A percentile compares a stretch with the other conserved stretches of the same genome.
Evolutionary conservation across 2,113 vertebrate species (phyloP).

Genomic region (Alligator mississippiensis): DNA sequence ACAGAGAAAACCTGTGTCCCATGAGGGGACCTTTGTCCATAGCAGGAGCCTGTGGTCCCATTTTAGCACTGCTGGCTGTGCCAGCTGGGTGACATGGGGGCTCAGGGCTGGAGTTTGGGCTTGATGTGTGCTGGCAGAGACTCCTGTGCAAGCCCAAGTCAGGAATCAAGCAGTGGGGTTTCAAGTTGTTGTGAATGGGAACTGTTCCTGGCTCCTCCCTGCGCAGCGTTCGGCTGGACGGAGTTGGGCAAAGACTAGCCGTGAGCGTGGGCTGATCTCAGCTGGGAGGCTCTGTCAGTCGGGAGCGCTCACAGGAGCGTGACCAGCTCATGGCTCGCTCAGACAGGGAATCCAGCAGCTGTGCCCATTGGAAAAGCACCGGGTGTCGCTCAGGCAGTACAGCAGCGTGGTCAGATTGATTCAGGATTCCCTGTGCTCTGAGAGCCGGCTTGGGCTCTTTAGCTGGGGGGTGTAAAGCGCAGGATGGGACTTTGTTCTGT

Average conservation of each 20-base stretch:
- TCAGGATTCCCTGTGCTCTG: neutral
- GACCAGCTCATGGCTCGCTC: neutral
- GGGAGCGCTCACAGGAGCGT: neutral
- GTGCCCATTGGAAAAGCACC: neutral
- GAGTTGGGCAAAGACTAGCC: neutral
- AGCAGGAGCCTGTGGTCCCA: fast-evolving
- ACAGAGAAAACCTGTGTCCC: neutral
- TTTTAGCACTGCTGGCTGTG: neutral
- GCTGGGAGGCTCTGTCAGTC: neutral
- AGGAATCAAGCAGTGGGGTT: neutral
- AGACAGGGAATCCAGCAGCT: neutral
- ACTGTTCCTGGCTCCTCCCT: neutral
- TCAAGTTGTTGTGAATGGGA: neutral
- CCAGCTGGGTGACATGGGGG: fast-evolving
- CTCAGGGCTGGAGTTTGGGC: neutral
- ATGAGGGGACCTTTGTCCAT: fast-evolving
- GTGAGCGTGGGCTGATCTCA: neutral
- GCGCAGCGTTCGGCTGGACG: neutral
- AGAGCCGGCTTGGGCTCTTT: neutral
- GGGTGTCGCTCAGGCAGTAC: neutral
- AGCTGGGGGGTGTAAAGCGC: neutral
- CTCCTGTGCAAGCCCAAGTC: fast-evolving
- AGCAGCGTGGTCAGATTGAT: neutral
- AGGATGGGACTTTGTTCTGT: neutral
- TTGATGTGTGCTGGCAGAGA: fast-evolving